Percentiles rank a stretch among this genome's conserved stretches.
Evolutionary conservation across 2,113 vertebrate genomes (phyloP).

Genomic region (Azemiops feae): DNA sequence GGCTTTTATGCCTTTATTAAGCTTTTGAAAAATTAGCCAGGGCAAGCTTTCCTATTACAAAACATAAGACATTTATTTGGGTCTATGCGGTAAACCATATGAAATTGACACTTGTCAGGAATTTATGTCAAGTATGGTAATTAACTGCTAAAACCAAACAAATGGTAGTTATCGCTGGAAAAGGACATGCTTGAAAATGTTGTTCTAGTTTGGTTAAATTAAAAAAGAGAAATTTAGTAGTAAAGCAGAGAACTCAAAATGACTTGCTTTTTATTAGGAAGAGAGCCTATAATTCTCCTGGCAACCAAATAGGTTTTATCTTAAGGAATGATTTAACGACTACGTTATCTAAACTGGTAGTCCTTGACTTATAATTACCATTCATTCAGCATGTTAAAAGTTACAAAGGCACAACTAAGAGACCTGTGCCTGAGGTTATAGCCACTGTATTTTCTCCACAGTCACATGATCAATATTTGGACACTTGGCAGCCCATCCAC

Average conservation of each 20-base stretch:
- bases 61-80: slow-evolving; percentile 42
- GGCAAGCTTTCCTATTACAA: slow-evolving; percentile 14
- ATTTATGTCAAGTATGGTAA: slow-evolving; percentile 55
- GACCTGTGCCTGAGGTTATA: too few relatives aligned
- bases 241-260: background rate
- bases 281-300: background rate
- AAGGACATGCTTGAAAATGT: slow-evolving; percentile 22
- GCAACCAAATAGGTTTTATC: slow-evolving; percentile 1
- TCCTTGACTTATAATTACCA: too few relatives aligned
- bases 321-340: slow-evolving; percentile 1
- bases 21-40: slow-evolving; percentile 43
- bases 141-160: slow-evolving; percentile 4
- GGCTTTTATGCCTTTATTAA: slow-evolving; percentile 48
- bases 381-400: too few relatives aligned
- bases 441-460: too few relatives aligned
- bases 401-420: too few relatives aligned
- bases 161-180: background rate
- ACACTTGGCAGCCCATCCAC: too few relatives aligned
- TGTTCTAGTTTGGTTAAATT: slow-evolving; percentile 28
- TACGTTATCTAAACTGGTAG: background rate
- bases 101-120: slow-evolving; percentile 54
- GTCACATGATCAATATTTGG: too few relatives aligned
- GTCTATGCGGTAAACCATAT: slow-evolving; percentile 54
- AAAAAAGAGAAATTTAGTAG: slow-evolving; percentile 4
- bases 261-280: background rate